A percentile compares a stretch with the other conserved stretches of the same genome.
These are phyloP conservation scores for Rhamnusium bicolor DNA, from an alignment of 2,888 invertebrate species.

Conservation along the genomic window DNA sequence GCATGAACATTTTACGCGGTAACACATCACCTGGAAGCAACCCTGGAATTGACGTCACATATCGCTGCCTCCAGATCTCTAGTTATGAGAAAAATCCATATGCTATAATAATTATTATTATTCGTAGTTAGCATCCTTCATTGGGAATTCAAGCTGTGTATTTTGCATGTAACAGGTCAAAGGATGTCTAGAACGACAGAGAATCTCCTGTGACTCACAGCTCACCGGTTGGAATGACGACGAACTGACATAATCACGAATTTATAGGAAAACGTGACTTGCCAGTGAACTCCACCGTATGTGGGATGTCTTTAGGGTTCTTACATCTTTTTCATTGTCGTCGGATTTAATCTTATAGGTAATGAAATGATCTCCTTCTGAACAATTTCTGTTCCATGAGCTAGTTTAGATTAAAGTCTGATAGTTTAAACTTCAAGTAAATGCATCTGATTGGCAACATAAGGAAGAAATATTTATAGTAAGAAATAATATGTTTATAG, in stretches of 20 bases:
- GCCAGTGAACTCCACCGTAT: slow-evolving; percentile 17
- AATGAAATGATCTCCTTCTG: neutral
- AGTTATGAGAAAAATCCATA: too few relatives aligned
- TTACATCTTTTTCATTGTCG: slow-evolving; percentile 6
- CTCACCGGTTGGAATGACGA: slow-evolving; percentile 16
- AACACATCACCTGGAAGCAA: too few relatives aligned
- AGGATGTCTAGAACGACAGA: neutral
- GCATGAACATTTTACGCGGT: too few relatives aligned
- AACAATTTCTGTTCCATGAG: neutral
- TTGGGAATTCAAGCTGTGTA: neutral
- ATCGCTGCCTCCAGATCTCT: too few relatives aligned
- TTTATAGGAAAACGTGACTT: slow-evolving; percentile 39
- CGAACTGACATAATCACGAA: slow-evolving; percentile 33
- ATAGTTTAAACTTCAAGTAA: neutral
- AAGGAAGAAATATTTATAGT: neutral
- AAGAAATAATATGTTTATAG: neutral
- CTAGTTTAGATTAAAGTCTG: neutral
- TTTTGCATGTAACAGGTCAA: neutral
- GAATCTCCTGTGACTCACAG: slow-evolving; percentile 34
- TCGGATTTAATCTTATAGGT: slow-evolving; percentile 8
- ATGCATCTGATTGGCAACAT: neutral
- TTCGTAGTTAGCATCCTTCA: neutral
- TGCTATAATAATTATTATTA: neutral
- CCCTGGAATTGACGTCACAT: too few relatives aligned
- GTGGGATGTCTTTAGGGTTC: slow-evolving; percentile 4